A percentile compares a stretch with the other conserved stretches of the same genome.
phyloP scores from a whole-genome alignment of 2,888 invertebrate species.

The Meteorus colon region DNA sequence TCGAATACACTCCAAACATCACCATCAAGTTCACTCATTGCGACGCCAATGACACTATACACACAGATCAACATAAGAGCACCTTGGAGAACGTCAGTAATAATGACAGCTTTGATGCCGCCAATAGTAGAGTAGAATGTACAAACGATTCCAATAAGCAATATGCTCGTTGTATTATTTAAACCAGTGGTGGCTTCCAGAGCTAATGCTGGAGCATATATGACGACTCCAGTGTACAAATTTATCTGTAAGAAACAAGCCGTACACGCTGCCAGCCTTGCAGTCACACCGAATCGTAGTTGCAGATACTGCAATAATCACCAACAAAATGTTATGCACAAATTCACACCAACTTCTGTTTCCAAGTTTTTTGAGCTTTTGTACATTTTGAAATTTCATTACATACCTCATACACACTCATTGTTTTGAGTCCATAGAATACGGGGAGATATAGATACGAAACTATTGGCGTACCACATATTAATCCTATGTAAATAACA shows the following conservation, averaged over 20 bases:
- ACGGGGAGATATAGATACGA: conserved; percentile 88
- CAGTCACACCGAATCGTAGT: conserved; percentile 75
- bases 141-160: conserved; percentile 79
- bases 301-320: conserved; percentile 77
- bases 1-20: conserved; percentile 82
- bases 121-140: conserved; percentile 92
- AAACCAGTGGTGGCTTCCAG: conserved; percentile 76
- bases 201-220: conserved; percentile 80
- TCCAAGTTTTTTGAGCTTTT: background rate
- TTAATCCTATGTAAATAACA: conserved; percentile 84
- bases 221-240: conserved; percentile 76
- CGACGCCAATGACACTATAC: conserved; percentile 84
- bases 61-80: conserved; percentile 89
- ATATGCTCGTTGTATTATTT: conserved; percentile 71
- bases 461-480: conserved; percentile 84
- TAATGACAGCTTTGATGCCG: conserved; percentile 92
- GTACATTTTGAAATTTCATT: background rate
- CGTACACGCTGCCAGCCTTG: conserved; percentile 75
- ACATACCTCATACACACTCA: conserved; percentile 89
- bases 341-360: background rate
- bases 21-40: conserved; percentile 79
- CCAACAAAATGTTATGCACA: background rate
- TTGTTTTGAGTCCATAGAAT: conserved; percentile 86
- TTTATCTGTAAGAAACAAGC: conserved; percentile 78
- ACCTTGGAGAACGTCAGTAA: conserved; percentile 90